These are phyloP conservation scores for Parauchenoglanis punctatus DNA, from an alignment of 2,797 vertebrate genomes.

Conservation along the genomic window DNA sequence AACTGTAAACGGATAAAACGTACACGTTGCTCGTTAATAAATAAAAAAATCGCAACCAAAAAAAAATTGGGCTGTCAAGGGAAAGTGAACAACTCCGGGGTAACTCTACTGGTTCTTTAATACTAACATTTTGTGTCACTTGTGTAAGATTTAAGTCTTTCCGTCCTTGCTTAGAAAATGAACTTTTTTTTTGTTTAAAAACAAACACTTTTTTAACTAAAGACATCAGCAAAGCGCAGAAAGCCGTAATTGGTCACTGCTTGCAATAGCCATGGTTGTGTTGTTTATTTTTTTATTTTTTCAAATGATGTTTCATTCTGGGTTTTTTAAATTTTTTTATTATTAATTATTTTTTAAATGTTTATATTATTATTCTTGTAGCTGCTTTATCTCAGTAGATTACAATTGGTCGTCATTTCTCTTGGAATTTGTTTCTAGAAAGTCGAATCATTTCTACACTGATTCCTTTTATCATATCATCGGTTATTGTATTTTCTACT, in stretches of 20 bases:
- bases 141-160: neutral
- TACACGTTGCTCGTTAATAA: neutral
- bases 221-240: neutral
- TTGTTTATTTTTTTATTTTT: neutral
- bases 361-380: neutral
- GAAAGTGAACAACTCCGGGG: neutral
- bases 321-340: neutral
- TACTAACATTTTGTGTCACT: too few relatives aligned
- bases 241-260: neutral
- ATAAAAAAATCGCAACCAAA: neutral
- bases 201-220: too few relatives aligned
- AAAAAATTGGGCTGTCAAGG: neutral
- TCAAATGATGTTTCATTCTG: neutral
- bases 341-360: neutral
- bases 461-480: neutral
- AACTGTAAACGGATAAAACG: neutral
- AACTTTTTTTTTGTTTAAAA: neutral
- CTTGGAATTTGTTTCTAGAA: neutral
- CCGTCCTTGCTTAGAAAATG: neutral
- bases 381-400: too few relatives aligned
- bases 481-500: neutral
- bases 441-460: too few relatives aligned
- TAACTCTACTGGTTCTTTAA: neutral
- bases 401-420: neutral
- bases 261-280: neutral